Percentiles rank a stretch among this genome's conserved stretches.
phyloP scores from a whole-genome alignment of 2,888 invertebrate species.

The Aporophyla lueneburgensis region DNA sequence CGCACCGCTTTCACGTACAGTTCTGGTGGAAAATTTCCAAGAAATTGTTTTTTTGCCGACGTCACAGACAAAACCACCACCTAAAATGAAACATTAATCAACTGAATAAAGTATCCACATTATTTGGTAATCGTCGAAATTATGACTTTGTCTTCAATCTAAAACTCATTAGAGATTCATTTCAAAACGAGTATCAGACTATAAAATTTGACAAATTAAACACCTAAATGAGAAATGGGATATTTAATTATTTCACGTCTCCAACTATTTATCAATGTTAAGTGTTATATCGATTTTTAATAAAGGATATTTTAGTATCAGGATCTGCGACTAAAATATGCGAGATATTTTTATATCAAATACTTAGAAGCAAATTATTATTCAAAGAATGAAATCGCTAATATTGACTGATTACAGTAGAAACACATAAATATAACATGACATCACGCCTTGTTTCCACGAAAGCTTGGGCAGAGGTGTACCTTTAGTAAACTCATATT shows the following conservation, averaged over 20 bases:
- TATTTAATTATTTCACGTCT: slow-evolving; percentile 68
- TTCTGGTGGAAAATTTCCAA: neutral
- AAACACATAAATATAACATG: neutral
- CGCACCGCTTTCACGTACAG: neutral
- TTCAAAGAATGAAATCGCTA: neutral
- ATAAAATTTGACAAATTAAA: slow-evolving; percentile 76
- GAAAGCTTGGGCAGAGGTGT: too few species aligned
- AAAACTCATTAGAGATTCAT: slow-evolving; percentile 72
- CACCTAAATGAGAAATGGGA: slow-evolving; percentile 66
- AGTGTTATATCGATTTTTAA: slow-evolving; percentile 50
- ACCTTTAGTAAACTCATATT: too few species aligned
- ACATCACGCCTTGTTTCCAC: too few species aligned
- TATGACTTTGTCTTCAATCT: slow-evolving; percentile 43
- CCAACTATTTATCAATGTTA: slow-evolving; percentile 72
- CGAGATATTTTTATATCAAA: neutral
- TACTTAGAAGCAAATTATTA: neutral
- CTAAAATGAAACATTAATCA: neutral
- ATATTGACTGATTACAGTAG: neutral
- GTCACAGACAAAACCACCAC: neutral
- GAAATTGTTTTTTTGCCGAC: neutral
- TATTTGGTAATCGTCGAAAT: slow-evolving; percentile 35
- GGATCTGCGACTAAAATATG: neutral
- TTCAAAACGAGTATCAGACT: slow-evolving; percentile 68
- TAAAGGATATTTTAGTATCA: slow-evolving; percentile 35
- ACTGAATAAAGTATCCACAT: slow-evolving; percentile 12